Conservation (phyloP, 2,888 invertebrate species). For the Noctua janthina region DNA sequence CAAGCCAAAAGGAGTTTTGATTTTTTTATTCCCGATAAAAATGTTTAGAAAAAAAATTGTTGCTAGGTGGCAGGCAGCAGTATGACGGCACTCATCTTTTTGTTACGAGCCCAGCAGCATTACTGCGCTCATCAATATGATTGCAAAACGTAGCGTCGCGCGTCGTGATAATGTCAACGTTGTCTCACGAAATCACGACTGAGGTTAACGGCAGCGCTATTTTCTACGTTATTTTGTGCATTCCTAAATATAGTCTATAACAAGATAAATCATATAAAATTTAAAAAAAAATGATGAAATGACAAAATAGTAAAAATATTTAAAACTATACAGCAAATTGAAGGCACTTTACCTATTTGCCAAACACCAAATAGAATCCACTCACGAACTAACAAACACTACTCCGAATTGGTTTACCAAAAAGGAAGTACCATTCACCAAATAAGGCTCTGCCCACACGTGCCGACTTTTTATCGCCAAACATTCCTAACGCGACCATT, state of each 20-base stretch:
- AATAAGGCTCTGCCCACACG: constrained; percentile 53
- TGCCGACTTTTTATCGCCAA: constrained; percentile 48
- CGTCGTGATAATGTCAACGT: not conserved
- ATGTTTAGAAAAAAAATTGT: no score
- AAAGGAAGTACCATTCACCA: constrained; percentile 40
- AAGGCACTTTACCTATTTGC: constrained; percentile 6
- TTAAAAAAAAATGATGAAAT: not conserved
- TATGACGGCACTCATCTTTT: not conserved
- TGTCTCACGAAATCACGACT: not conserved
- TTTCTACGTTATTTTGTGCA: not conserved
- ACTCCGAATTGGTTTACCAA: constrained; percentile 7
- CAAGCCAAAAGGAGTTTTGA: not conserved
- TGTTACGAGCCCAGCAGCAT: not conserved
- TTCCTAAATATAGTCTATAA: no score
- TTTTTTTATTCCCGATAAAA: no score
- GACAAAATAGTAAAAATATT: not conserved
- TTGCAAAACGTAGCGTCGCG: not conserved
- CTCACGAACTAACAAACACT: constrained; percentile 6
- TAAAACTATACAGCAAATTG: not conserved
- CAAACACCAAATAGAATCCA: constrained; percentile 7
- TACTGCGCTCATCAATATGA: not conserved
- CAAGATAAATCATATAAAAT: not conserved
- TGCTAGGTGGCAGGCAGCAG: not conserved
- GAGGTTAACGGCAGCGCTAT: not conserved
- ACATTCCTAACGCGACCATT: constrained; percentile 37